Base-by-base conservation (phyloP, 2,888 invertebrate genomes). In the Lithophane semibrunnea region DNA sequence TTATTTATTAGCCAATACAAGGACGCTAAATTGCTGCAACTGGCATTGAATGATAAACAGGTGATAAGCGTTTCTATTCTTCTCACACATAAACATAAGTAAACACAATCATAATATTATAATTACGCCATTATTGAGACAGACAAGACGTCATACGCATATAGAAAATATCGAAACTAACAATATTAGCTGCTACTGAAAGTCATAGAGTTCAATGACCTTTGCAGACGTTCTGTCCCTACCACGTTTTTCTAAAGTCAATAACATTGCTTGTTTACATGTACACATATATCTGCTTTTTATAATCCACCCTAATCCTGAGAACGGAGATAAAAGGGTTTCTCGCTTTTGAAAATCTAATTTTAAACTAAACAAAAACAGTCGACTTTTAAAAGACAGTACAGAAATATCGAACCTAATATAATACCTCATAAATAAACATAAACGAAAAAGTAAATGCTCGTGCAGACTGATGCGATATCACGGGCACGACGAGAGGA, bases 151-250 rank as follows among this genome's bases (percentile, higher is more conserved):
- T 65, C 54, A 63, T 24, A n/a, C n/a, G 66, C 56, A 70, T 24
- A 21, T 5, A 58, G n/a, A 73, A 85, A 82, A 73, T 68, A 77
- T 77, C 16, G 16, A 58, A 61, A 69, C 68, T 65, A 83, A 73
- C 29, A 61, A 61, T 49, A 49, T 47, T 56, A 21, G 13, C 24
- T 49, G 66, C 52, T 60, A 60, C n/a, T 60, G n/a, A 52, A 58
- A 61, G 66, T 54, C 56, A 67, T 8, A 12, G 10, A 79, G 63
- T 61, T 72, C 79, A 84, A 29, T 66, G 83, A 73, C 73, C 87
- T 64, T 5, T 64, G 47, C 49, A 77, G 72, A 79, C 77, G 69
- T 75, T 74, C 80, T 68, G 69, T 80, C 86, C 71, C 68, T 74
- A 61, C 76, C 49, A 54, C 58, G 42, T 37, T 66, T 63, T 58